These are phyloP conservation scores for Proales similis DNA, from an alignment of 1,140 invertebrate genomes.

Conservation along the genomic window DNA sequence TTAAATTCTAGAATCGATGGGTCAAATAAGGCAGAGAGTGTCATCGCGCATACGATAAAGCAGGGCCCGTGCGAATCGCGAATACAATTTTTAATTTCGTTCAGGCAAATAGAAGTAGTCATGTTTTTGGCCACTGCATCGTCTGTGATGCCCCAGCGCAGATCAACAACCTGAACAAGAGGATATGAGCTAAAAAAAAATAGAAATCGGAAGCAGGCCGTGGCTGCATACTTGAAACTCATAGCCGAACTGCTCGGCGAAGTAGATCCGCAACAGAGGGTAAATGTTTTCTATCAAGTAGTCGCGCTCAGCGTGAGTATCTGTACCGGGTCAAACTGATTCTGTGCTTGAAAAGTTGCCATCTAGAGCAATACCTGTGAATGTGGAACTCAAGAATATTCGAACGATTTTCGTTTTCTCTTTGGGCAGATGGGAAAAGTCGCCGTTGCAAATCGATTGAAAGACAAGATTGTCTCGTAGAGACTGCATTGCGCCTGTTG, in stretches of 20 bases:
- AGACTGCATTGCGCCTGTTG: too few relatives aligned
- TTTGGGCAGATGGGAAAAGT: neutral
- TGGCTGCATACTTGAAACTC: slow-evolving; percentile 78
- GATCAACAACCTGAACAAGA: slow-evolving; percentile 37
- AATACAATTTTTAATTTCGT: slow-evolving; percentile 37
- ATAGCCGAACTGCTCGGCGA: slow-evolving; percentile 79
- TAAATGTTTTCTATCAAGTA: slow-evolving; percentile 34
- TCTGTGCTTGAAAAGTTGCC: neutral
- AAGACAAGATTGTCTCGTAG: too few relatives aligned
- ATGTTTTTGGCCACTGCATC: slow-evolving; percentile 36
- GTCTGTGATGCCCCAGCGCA: slow-evolving; percentile 40
- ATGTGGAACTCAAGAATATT: slow-evolving; percentile 30
- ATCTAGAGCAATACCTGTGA: slow-evolving; percentile 4
- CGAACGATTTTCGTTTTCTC: slow-evolving; percentile 1
- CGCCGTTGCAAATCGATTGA: too few relatives aligned
- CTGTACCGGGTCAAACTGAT: neutral
- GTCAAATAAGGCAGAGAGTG: neutral
- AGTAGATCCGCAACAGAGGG: slow-evolving; percentile 32
- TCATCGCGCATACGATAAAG: slow-evolving; percentile 23
- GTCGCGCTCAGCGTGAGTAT: slow-evolving; percentile 34
- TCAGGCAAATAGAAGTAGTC: slow-evolving; percentile 30
- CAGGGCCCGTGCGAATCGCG: slow-evolving; percentile 27
- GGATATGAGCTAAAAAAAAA: slow-evolving; percentile 3
- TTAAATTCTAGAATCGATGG: neutral
- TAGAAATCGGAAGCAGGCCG: neutral